These are phyloP conservation scores for Stenodema calcarata DNA, from an alignment of 2,888 invertebrate species.

Conservation along the genomic window DNA sequence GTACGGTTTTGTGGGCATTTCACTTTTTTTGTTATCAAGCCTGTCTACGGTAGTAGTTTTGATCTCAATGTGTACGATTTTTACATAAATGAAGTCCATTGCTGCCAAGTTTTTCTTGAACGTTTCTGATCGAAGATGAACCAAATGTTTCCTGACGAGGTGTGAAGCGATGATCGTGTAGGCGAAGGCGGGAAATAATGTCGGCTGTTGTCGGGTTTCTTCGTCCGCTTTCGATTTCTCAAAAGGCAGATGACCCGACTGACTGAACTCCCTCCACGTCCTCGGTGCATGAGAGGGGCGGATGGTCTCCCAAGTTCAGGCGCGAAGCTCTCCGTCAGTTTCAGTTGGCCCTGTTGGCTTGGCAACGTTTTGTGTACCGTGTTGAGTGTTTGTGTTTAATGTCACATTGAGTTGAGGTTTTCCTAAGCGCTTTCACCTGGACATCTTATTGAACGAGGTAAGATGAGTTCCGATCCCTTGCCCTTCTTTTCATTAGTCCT, in stretches of 20 bases:
- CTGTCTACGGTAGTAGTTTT: too few species aligned
- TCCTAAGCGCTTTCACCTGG: not conserved
- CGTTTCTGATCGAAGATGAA: too few species aligned
- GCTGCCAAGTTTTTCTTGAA: too few species aligned
- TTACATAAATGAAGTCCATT: too few species aligned
- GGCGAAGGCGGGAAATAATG: not conserved
- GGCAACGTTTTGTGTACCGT: not conserved
- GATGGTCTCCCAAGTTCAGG: not conserved
- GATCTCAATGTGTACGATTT: too few species aligned
- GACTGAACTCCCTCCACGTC: not conserved
- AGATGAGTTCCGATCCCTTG: not conserved
- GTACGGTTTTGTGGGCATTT: too few species aligned
- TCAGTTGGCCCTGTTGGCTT: constrained; percentile 2
- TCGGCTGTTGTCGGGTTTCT: not conserved
- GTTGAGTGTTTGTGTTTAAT: not conserved
- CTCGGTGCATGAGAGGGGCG: not conserved
- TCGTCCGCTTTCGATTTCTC: constrained; percentile 1
- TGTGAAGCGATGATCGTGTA: not conserved
- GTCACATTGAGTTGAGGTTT: not conserved
- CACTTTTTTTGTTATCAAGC: too few species aligned
- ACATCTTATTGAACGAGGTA: not conserved
- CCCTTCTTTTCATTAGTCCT: too few species aligned
- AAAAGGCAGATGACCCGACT: not conserved
- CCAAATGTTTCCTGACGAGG: not conserved
- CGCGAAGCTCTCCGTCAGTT: not conserved